A percentile compares a stretch with the other conserved stretches of the same genome.
phyloP scores from a whole-genome alignment of 2,797 vertebrate species.

The Gobionotothen gibberifrons region DNA sequence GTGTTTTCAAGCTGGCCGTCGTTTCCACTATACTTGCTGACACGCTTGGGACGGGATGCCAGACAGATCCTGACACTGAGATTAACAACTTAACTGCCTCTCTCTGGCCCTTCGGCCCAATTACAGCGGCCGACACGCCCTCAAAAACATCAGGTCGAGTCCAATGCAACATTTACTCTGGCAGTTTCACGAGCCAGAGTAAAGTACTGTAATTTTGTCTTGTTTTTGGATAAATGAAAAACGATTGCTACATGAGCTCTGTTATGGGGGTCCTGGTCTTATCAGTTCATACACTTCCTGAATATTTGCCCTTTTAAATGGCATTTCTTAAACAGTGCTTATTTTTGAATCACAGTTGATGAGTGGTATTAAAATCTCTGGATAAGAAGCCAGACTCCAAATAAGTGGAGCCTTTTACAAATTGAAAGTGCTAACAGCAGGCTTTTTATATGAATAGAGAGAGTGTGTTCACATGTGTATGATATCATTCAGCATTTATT shows the following conservation, averaged over 20 bases:
- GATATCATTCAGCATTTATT: not conserved
- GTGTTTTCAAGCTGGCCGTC: slow-evolving; percentile 50
- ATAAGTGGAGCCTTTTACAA: slow-evolving; percentile 13
- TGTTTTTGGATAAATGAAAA: slow-evolving; percentile 58
- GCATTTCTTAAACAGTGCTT: slow-evolving; percentile 32
- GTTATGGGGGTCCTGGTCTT: slow-evolving; percentile 55
- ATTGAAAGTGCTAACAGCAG: slow-evolving; percentile 17
- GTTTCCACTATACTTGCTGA: slow-evolving; percentile 52
- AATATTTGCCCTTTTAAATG: slow-evolving; percentile 58
- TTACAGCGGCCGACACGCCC: slow-evolving; percentile 54
- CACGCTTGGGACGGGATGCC: slow-evolving; percentile 55
- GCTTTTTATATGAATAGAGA: slow-evolving; percentile 5
- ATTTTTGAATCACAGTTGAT: slow-evolving; percentile 53
- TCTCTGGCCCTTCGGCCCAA: slow-evolving; percentile 49
- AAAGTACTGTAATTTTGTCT: slow-evolving; percentile 63
- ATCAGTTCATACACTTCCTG: slow-evolving; percentile 51
- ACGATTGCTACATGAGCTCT: slow-evolving; percentile 45
- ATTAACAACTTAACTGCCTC: slow-evolving; percentile 75
- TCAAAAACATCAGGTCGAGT: slow-evolving; percentile 48
- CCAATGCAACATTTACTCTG: slow-evolving; percentile 70
- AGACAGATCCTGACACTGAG: slow-evolving; percentile 73
- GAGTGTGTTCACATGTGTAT: not conserved
- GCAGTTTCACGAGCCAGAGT: slow-evolving; percentile 55
- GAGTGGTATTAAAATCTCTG: slow-evolving; percentile 46
- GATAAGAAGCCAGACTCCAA: slow-evolving; percentile 52